Base-by-base conservation (phyloP, 1,140 invertebrate genomes). In the Zaprionus africanus region DNA sequence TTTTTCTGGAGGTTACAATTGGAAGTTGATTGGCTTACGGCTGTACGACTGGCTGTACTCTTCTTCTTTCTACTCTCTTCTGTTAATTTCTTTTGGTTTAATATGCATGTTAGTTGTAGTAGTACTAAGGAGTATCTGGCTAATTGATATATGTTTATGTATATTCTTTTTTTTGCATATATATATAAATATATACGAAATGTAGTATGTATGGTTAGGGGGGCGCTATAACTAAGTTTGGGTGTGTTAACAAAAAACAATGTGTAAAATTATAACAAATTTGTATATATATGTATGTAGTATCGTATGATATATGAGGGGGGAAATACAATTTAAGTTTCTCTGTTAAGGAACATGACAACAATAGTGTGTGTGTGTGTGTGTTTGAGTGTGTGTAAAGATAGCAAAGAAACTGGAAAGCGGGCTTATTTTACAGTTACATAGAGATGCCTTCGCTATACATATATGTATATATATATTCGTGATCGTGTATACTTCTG, bases 161-260 rank as follows among this genome's bases (percentile, higher is more conserved):
- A 36, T 59, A 22, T 24, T 60, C 12, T 54, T 4, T 51, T 5
- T 15, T 57, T 56, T 24, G 13, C 24, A 17, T 34, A 34, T 34
- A 34, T 31, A 63, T 41, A 41, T 41, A 41, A 5, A 38, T 76
- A 54, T 78, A 54, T 75, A 46, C 60, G 19, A 72, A 13, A 51
- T 51, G 12, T 51, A 24, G n/a, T 17, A 17, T 17, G 41, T 51
- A 51, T 5, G 22, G n/a, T 24, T 7, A 24, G 46, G 19, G 19
- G 17, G 4, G 1, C 12, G 15, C 7, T 87, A 87, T 68, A 87
- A 80, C 80, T 88, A 83, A 70, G 19, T 61, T 78, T 80, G 31
- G 31, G 31, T 81, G 83, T 82, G 80, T 88, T 88, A 87, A 87
- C 83, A 87, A 88, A 87, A 87, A 87, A 70, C 73, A 71, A 70